phyloP scores from a whole-genome alignment of 1,140 invertebrate species.

The Conopomorpha cramerella region DNA sequence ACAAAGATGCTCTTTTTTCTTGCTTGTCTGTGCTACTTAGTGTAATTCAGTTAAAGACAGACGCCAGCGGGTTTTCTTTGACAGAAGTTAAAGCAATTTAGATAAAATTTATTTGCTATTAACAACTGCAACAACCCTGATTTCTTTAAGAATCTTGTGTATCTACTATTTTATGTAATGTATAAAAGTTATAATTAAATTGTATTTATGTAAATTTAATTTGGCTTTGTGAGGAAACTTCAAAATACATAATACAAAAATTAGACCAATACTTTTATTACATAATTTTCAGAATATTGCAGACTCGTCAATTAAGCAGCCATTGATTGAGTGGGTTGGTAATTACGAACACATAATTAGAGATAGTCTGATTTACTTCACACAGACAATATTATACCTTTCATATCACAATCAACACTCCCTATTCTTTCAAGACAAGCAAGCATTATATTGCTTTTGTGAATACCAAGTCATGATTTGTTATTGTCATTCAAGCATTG shows the following conservation, averaged over 20 bases:
- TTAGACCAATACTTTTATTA: conserved; percentile 52
- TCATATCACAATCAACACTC: too few relatives aligned
- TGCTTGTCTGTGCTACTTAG: conserved; percentile 19
- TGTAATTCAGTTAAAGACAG: conserved; percentile 8
- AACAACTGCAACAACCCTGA: too few relatives aligned
- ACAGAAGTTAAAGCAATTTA: background rate
- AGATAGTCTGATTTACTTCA: too few relatives aligned
- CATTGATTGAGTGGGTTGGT: too few relatives aligned
- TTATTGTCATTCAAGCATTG: too few relatives aligned
- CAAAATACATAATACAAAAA: conserved; percentile 56
- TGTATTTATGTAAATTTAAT: conserved; percentile 58
- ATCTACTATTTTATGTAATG: conserved; percentile 42
- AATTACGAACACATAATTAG: too few relatives aligned
- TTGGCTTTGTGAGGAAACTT: conserved; percentile 56
- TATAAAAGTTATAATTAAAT: conserved; percentile 51
- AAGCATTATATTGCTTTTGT: too few relatives aligned
- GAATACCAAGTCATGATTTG: too few relatives aligned
- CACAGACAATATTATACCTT: too few relatives aligned
- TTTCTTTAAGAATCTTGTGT: conserved; percentile 43
- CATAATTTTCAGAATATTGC: too few relatives aligned
- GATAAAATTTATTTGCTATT: conserved; percentile 3
- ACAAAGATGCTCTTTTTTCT: conserved; percentile 40
- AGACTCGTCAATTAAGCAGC: too few relatives aligned
- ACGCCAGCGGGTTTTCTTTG: background rate
- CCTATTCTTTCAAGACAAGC: too few relatives aligned